Conservation (phyloP, 2,797 vertebrate genomes). For the Diplodus puntazzo region DNA sequence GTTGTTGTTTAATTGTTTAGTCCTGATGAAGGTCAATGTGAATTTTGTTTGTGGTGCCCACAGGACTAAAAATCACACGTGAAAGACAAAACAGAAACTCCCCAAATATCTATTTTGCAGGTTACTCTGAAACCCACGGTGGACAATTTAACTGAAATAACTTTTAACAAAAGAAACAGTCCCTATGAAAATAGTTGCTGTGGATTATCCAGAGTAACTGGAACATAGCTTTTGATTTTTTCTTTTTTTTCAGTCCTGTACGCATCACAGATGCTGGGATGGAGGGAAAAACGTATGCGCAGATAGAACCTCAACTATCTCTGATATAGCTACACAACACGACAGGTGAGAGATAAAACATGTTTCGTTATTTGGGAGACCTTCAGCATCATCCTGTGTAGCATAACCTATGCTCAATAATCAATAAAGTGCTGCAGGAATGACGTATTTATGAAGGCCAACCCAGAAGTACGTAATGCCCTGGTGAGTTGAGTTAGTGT, state of each 20-base stretch:
- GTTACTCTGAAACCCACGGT: not conserved
- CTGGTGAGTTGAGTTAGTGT: no score
- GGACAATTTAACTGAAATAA: not conserved
- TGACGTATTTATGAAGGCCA: no score
- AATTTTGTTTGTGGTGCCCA: not conserved
- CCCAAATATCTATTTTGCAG: not conserved
- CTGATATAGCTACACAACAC: not conserved
- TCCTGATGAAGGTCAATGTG: not conserved
- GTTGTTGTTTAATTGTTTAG: no score
- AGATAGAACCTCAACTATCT: constrained; percentile 5
- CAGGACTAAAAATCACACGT: not conserved
- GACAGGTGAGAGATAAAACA: not conserved
- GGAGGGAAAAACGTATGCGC: not conserved
- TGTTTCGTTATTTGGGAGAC: not conserved
- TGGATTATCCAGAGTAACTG: not conserved
- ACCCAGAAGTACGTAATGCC: no score
- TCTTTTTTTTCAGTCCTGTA: constrained; percentile 8
- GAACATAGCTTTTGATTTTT: no score
- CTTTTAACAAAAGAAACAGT: not conserved
- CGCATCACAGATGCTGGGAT: not conserved
- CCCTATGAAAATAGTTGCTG: not conserved
- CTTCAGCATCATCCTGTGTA: not conserved
- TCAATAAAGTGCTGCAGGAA: no score
- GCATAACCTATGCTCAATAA: not conserved
- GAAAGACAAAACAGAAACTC: not conserved